These are phyloP conservation scores for Lissocephala sabroskyi DNA, from an alignment of 2,888 invertebrate species.

Conservation along the genomic window DNA sequence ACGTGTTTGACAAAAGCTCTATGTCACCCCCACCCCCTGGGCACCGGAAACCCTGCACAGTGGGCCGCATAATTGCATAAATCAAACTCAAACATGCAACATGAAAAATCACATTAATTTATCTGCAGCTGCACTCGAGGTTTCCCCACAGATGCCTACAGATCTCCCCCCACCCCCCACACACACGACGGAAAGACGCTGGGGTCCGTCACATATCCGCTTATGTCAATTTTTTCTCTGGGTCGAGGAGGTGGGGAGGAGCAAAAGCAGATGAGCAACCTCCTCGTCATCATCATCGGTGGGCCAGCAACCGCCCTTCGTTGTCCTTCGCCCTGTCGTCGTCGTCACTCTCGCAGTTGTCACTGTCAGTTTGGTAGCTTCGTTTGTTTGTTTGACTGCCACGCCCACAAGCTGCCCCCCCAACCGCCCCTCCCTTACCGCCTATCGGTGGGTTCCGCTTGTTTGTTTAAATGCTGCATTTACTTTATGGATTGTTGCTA, in stretches of 20 bases:
- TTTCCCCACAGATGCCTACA: too few species aligned
- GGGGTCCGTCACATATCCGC: conserved; percentile 60
- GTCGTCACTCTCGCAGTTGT: conserved; percentile 50
- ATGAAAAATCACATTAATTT: conserved; percentile 69
- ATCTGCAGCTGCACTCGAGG: conserved; percentile 47
- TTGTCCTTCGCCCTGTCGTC: conserved; percentile 50
- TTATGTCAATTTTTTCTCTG: conserved; percentile 56
- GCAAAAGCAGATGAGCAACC: too few species aligned
- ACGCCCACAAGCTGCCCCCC: too few species aligned
- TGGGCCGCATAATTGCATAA: conserved; percentile 64
- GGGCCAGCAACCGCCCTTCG: too few species aligned
- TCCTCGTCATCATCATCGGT: too few species aligned
- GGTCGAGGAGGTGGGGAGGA: too few species aligned
- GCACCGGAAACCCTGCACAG: conserved; percentile 12
- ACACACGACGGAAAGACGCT: conserved; percentile 9
- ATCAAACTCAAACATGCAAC: conserved; percentile 62
- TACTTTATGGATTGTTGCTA: conserved; percentile 63
- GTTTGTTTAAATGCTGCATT: conserved; percentile 63
- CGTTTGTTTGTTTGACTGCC: conserved; percentile 29
- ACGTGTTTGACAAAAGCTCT: conserved; percentile 65
- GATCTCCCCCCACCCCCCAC: conserved; percentile 4
- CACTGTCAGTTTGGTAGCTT: conserved; percentile 58
- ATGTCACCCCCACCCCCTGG: conserved; percentile 36
- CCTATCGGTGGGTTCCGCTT: too few species aligned
- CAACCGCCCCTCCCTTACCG: too few species aligned